A percentile compares a stretch with the other conserved stretches of the same genome.
These are phyloP conservation scores for Drosophila seguyi DNA, from an alignment of 1,140 invertebrate genomes.

Conservation along the genomic window DNA sequence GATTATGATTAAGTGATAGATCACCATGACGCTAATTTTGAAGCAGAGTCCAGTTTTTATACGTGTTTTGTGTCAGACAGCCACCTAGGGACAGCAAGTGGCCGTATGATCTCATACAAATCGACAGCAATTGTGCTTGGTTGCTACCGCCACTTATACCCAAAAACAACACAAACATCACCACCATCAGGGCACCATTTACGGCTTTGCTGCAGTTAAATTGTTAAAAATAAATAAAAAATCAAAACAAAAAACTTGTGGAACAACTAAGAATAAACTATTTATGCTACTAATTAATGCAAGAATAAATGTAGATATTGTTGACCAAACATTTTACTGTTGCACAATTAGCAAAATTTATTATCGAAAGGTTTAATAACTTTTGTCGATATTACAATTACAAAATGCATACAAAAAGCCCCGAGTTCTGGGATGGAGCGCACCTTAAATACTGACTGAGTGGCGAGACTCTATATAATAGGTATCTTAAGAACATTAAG, in stretches of 20 bases:
- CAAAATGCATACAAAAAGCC: slow-evolving; percentile 38
- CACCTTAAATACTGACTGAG: slow-evolving; percentile 57
- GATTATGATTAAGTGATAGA: slow-evolving; percentile 48
- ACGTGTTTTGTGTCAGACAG: slow-evolving; percentile 27
- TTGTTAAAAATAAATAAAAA: slow-evolving; percentile 45
- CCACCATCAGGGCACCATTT: slow-evolving; percentile 15
- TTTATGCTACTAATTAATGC: slow-evolving; percentile 81
- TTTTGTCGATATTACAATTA: slow-evolving; percentile 41
- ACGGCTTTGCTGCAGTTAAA: slow-evolving; percentile 42
- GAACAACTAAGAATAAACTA: slow-evolving; percentile 62
- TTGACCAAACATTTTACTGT: slow-evolving; percentile 54
- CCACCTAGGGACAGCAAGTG: slow-evolving; percentile 19
- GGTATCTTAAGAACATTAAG: slow-evolving; percentile 64
- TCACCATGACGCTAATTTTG: slow-evolving; percentile 14
- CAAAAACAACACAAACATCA: background rate
- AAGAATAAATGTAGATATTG: slow-evolving; percentile 81
- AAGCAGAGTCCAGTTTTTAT: slow-evolving; percentile 39
- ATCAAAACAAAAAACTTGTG: slow-evolving; percentile 25
- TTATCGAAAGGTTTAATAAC: slow-evolving; percentile 48
- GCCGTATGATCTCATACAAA: slow-evolving; percentile 73
- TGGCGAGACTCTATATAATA: slow-evolving; percentile 34
- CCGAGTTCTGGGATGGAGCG: slow-evolving; percentile 26
- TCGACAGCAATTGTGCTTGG: slow-evolving; percentile 50
- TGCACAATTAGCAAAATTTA: slow-evolving; percentile 59
- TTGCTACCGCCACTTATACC: slow-evolving; percentile 14